A percentile compares a stretch with the other conserved stretches of the same genome.
These are phyloP conservation scores for Stegana nigrithorax DNA, from an alignment of 2,888 invertebrate genomes.

Conservation along the genomic window DNA sequence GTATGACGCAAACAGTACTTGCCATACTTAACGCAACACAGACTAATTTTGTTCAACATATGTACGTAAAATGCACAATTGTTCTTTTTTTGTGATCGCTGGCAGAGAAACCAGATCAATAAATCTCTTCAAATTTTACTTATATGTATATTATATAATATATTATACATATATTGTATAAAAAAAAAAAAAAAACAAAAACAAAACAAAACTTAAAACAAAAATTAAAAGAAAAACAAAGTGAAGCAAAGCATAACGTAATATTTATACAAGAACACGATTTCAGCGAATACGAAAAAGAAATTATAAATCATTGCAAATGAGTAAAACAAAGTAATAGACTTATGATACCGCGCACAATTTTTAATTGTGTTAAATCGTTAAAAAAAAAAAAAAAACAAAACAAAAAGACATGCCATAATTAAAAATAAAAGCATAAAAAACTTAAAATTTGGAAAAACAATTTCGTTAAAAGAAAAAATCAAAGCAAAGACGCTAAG, in stretches of 20 bases:
- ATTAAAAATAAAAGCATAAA: constrained; percentile 59
- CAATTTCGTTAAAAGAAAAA: no score
- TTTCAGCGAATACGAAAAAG: constrained; percentile 36
- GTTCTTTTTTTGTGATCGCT: constrained; percentile 61
- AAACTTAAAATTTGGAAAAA: constrained; percentile 36
- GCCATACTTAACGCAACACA: neutral
- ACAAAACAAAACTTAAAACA: constrained; percentile 17
- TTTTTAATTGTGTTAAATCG: constrained; percentile 48
- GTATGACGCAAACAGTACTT: constrained; percentile 23
- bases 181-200: constrained; percentile 28
- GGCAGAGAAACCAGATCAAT: constrained; percentile 39
- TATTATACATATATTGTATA: constrained; percentile 55
- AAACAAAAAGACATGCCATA: constrained; percentile 50
- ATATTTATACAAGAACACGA: no score
- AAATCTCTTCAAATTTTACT: neutral
- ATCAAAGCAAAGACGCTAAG: constrained; percentile 53
- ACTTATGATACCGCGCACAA: constrained; percentile 41
- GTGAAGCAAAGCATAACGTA: no score
- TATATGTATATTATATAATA: constrained; percentile 44
- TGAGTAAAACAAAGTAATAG: constrained; percentile 44
- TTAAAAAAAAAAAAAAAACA: constrained; percentile 24
- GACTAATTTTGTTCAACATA: neutral
- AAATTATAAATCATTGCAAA: constrained; percentile 56
- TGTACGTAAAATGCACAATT: constrained; percentile 46
- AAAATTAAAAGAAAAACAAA: neutral